These are phyloP conservation scores for Xanthia togata DNA, from an alignment of 2,888 invertebrate genomes.

Conservation along the genomic window DNA sequence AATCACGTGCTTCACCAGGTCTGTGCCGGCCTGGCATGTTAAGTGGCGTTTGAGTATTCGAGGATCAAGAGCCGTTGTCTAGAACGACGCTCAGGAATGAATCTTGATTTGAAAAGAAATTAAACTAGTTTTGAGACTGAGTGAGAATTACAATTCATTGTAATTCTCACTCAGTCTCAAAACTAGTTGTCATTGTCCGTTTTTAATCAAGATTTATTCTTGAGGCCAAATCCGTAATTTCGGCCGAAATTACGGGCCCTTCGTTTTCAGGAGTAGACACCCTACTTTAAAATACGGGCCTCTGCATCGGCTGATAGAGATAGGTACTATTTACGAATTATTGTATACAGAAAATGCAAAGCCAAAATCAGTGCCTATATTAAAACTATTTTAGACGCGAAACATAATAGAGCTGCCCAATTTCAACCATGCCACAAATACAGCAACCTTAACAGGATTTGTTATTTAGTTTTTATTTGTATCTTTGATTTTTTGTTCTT, in stretches of 20 bases:
- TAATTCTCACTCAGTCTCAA: too few relatives aligned
- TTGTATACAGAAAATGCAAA: conserved; percentile 1
- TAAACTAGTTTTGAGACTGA: conserved; percentile 8
- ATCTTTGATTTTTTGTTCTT: conserved; percentile 91
- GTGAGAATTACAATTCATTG: background rate
- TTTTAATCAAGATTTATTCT: background rate
- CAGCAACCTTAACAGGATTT: conserved; percentile 40
- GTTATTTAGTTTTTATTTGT: conserved; percentile 73
- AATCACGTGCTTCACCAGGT: background rate
- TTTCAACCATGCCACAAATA: conserved; percentile 47
- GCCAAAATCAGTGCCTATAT: background rate
- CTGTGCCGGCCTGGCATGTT: background rate
- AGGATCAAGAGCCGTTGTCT: background rate
- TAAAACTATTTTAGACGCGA: background rate
- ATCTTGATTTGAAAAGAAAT: conserved; percentile 5
- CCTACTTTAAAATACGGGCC: background rate
- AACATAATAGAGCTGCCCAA: background rate
- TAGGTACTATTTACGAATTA: background rate
- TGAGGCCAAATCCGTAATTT: background rate
- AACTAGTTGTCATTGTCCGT: too few relatives aligned
- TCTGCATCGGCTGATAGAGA: background rate
- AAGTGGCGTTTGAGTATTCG: background rate
- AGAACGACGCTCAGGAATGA: background rate
- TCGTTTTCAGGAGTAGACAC: too few relatives aligned
- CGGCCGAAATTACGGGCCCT: too few relatives aligned